Conservation (phyloP, 2,797 vertebrate species). For the Sebastes matsubarae region DNA sequence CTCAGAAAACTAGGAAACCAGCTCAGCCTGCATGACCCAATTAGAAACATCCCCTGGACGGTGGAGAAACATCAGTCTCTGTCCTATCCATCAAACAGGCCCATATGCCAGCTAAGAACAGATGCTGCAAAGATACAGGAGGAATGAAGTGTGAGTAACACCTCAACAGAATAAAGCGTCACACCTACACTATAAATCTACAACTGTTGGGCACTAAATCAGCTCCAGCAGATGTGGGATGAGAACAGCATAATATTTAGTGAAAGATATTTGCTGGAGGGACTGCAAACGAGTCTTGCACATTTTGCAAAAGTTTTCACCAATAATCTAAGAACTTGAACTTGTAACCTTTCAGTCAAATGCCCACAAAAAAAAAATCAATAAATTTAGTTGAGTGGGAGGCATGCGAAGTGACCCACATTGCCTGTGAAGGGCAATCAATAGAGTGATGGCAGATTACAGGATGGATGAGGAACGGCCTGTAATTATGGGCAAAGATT, state of each 20-base stretch:
- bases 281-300: not conserved
- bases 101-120: slow-evolving; percentile 2
- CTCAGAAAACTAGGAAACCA: slow-evolving; percentile 75
- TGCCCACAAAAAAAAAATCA: slow-evolving; percentile 7
- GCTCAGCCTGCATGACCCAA: slow-evolving; percentile 74
- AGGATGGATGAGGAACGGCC: slow-evolving; percentile 17
- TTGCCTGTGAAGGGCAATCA: slow-evolving; percentile 53
- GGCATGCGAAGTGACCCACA: slow-evolving; percentile 44
- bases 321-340: not conserved
- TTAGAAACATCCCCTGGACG: slow-evolving; percentile 68
- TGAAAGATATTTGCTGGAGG: not conserved
- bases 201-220: not conserved
- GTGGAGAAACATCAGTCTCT: slow-evolving; percentile 38
- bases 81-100: slow-evolving; percentile 40
- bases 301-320: not conserved
- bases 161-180: not conserved
- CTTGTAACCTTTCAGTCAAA: not conserved
- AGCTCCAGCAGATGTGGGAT: not conserved
- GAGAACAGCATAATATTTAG: not conserved
- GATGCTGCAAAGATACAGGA: not conserved
- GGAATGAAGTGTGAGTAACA: slow-evolving; percentile 9
- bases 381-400: slow-evolving; percentile 27
- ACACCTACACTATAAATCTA: not conserved
- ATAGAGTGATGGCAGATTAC: slow-evolving; percentile 46
- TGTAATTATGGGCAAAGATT: slow-evolving; percentile 35